Conservation (phyloP, 2,888 invertebrate species). For the Leptinotarsa peninsularis region DNA sequence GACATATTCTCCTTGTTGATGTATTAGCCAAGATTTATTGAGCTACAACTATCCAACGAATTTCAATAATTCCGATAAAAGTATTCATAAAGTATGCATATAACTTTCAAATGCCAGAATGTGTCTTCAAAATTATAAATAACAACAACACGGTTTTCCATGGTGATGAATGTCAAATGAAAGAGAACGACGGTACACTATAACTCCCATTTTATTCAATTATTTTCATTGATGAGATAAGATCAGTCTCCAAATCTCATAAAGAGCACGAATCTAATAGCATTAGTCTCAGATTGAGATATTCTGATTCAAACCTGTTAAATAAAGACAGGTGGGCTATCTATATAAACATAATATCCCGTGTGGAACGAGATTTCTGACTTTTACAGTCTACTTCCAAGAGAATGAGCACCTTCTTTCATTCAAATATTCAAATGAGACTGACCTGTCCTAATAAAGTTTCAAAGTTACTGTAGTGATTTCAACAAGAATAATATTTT, state of each 20-base stretch:
- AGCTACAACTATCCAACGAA: no score
- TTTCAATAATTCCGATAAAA: no score
- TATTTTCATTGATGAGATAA: slow-evolving; percentile 31
- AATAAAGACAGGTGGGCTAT: slow-evolving; percentile 38
- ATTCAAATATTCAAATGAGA: slow-evolving; percentile 38
- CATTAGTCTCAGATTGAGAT: slow-evolving; percentile 31
- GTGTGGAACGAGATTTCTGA: slow-evolving; percentile 32
- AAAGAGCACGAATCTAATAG: slow-evolving; percentile 27
- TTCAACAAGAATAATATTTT: slow-evolving; percentile 37
- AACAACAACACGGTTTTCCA: background rate
- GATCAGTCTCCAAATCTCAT: slow-evolving; percentile 28
- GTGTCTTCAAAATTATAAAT: no score
- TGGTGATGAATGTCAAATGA: background rate
- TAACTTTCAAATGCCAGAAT: no score
- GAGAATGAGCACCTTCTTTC: slow-evolving; percentile 26
- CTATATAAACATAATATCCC: slow-evolving; percentile 25
- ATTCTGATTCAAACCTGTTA: slow-evolving; percentile 34
- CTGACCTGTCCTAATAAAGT: slow-evolving; percentile 42
- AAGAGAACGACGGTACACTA: background rate
- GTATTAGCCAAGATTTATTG: no score
- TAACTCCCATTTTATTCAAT: slow-evolving; percentile 21
- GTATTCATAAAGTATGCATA: no score
- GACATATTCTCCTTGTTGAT: no score
- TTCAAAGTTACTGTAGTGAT: slow-evolving; percentile 39
- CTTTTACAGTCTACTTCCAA: slow-evolving; percentile 36